Evolutionary conservation across 2,888 invertebrate species (phyloP).

Genomic region (Leucozona laternaria): DNA sequence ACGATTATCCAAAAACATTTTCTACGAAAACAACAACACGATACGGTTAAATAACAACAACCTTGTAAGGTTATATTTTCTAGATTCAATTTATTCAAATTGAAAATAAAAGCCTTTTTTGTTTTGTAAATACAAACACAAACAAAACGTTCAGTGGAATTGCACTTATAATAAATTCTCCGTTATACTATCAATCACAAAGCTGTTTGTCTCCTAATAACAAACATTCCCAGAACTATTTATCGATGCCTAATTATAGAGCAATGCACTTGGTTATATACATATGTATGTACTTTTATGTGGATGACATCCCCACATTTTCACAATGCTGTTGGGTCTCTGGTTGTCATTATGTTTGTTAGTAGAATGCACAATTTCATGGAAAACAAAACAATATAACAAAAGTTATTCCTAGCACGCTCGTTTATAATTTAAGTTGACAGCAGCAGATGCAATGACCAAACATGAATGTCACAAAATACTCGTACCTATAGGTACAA

Average conservation of each 20-base stretch:
- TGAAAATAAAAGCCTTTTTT: neutral
- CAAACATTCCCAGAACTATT: slow-evolving; percentile 35
- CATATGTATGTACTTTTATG: neutral
- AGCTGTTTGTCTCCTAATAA: slow-evolving; percentile 26
- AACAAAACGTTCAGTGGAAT: neutral
- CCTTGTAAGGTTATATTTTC: neutral
- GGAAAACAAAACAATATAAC: slow-evolving; percentile 11
- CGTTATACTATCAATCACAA: slow-evolving; percentile 24
- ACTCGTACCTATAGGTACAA: neutral
- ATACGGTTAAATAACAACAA: neutral
- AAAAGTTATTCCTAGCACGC: slow-evolving; percentile 17
- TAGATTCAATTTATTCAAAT: neutral
- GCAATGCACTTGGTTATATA: slow-evolving; percentile 33
- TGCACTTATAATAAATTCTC: neutral
- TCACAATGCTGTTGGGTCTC: slow-evolving; percentile 6
- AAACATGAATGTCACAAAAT: slow-evolving; percentile 39
- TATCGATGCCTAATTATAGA: slow-evolving; percentile 55
- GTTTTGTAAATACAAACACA: neutral
- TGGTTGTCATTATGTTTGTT: slow-evolving; percentile 20
- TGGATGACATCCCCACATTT: slow-evolving; percentile 10
- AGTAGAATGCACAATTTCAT: slow-evolving; percentile 28
- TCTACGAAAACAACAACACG: neutral
- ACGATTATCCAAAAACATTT: neutral
- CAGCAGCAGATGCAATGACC: slow-evolving; percentile 45
- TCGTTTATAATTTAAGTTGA: slow-evolving; percentile 40